These are phyloP conservation scores for Pantherophis guttatus DNA, from an alignment of 2,113 vertebrate species.

Conservation along the genomic window DNA sequence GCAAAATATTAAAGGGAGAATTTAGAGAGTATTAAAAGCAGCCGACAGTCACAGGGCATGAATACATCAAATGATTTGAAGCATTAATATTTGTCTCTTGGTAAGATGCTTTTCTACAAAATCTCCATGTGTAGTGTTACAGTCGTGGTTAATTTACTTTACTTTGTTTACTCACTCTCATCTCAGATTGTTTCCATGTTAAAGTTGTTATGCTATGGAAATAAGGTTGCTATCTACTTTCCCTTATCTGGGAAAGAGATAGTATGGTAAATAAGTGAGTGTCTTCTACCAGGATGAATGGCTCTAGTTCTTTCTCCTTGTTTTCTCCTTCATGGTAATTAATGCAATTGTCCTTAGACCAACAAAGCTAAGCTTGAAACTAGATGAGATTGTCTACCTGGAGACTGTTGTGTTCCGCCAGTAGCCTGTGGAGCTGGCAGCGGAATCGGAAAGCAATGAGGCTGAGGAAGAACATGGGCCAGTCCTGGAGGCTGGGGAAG, in stretches of 20 bases:
- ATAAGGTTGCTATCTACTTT: not conserved
- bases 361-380: not conserved
- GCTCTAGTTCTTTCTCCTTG: not conserved
- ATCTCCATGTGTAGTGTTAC: conserved; percentile 41
- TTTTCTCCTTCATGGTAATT: not conserved
- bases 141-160: conserved; percentile 28
- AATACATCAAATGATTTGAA: conserved; percentile 24
- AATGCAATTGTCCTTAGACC: not conserved
- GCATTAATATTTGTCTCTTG: conserved; percentile 27
- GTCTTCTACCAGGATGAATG: not conserved
- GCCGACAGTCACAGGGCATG: conserved; percentile 20
- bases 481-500: too few species aligned
- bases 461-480: too few species aligned
- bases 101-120: conserved; percentile 25
- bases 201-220: conserved; percentile 28
- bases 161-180: conserved; percentile 22
- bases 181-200: conserved; percentile 60
- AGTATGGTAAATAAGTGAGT: not conserved
- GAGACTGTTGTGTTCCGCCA: too few species aligned
- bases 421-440: too few species aligned
- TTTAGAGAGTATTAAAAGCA: conserved; percentile 9
- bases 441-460: too few species aligned
- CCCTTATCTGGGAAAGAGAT: conserved; percentile 37
- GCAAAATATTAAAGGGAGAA: conserved; percentile 13
- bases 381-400: not conserved